Base-by-base conservation (phyloP, 2,888 invertebrate species). In the Ennomos fuscantarius region DNA sequence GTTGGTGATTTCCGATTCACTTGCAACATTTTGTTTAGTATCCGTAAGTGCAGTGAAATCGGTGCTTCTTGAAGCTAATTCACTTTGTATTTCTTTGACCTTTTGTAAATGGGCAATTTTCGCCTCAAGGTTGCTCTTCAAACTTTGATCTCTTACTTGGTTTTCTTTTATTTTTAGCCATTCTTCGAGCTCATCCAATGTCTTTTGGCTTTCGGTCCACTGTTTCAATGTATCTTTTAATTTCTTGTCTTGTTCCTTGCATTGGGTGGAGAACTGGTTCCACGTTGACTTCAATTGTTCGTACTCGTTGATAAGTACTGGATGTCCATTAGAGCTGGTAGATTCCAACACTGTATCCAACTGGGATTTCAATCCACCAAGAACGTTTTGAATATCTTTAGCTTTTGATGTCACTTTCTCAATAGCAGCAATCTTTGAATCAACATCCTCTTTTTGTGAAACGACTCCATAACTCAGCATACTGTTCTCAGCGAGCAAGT, bases 141-240 rank as follows among this genome's bases (percentile, higher is more conserved):
- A 93, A 66, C 97, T 96, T 84, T 97, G 97, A 79, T 98, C 97
- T 83, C 98, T 96, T 0, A 98, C 94, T 78, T 96, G 95, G 46
- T 94, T 94, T 86, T 99, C 98, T 77, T 96, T 96, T 48, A 95
- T 93, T 78, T 96, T 97, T 47, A 97, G 93, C 98, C 98, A 99
- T 45, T 94, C 93, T 73, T 96, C 96, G 1, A 98, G 89, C 55
- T 94, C 94, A 65, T 97, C 96, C 34, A 97, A 93, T 13, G 95
- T 93, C 45, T 94, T 94, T 73, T 97, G 96, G 69, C 97, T 96
- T 76, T 96, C 95, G 41, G 95, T 95, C 95, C 97, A 97, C 76
- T 96, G 95, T 44, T 94, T 95, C 63, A 96, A 94, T 8, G 97
- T 93, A 60, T 95, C 95, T 69, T 95, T 95, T 10, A 97, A 85